Conservation (phyloP, 2,113 vertebrate species). For the Lethenteron camtschaticum region DNA sequence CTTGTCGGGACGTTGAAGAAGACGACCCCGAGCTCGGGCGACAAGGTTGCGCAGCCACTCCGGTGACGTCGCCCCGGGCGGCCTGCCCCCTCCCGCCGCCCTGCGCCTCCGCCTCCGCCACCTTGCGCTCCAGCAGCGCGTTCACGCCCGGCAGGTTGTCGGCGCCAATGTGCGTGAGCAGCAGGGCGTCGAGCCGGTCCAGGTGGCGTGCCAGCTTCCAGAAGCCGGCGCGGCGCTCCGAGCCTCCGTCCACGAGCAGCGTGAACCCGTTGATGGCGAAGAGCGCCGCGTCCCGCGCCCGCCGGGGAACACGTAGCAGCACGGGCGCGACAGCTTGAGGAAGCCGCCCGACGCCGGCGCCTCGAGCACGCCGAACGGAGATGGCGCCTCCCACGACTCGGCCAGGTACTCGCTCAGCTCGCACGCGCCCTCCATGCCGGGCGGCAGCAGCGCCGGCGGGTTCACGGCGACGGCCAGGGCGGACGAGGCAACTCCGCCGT, state of each 20-base stretch:
- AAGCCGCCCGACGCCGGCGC: not conserved
- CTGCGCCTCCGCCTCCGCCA: slow-evolving; percentile 33
- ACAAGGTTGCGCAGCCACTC: not conserved
- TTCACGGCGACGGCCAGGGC: slow-evolving; percentile 17
- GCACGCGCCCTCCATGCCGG: slow-evolving; percentile 8
- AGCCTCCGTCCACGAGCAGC: not conserved
- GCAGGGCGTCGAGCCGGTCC: not conserved
- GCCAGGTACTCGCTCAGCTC: slow-evolving; percentile 3
- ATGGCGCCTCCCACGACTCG: not conserved
- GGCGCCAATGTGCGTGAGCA: not conserved
- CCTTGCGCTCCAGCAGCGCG: not conserved
- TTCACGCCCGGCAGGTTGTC: not conserved
- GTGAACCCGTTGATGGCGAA: slow-evolving; percentile 3
- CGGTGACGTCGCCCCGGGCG: slow-evolving; percentile 27
- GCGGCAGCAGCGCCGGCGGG: slow-evolving; percentile 40
- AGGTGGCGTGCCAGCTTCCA: slow-evolving; percentile 4
- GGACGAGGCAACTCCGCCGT: slow-evolving; percentile 32
- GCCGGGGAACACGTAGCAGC: slow-evolving; percentile 3
- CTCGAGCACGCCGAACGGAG: not conserved
- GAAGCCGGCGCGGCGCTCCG: not conserved
- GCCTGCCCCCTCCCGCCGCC: slow-evolving; percentile 41
- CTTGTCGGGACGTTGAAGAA: not conserved
- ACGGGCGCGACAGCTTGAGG: slow-evolving; percentile 3
- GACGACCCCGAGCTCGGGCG: slow-evolving; percentile 3
- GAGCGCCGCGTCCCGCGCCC: slow-evolving; percentile 2